A percentile compares a stretch with the other conserved stretches of the same genome.
Evolutionary conservation across 2,797 vertebrate species (phyloP).

Genomic region (Sebastes elongatus): DNA sequence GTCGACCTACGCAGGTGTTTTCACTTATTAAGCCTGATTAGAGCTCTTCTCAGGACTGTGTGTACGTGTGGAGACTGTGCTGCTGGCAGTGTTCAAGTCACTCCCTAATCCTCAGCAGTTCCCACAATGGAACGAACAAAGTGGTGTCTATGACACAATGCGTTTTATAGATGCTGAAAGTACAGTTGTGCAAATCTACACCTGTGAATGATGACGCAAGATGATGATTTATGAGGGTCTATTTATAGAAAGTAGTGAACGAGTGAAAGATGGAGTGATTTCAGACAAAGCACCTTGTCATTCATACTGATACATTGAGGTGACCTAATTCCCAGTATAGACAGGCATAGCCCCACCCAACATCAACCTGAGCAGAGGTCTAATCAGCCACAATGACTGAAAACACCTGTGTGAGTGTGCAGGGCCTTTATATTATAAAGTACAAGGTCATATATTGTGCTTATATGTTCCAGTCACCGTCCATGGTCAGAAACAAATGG

Average conservation of each 20-base stretch:
- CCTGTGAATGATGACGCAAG: not conserved
- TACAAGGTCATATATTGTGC: not conserved
- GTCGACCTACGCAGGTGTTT: constrained; percentile 9
- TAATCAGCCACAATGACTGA: not conserved
- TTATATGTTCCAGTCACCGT: not conserved
- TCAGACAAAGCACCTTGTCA: not conserved
- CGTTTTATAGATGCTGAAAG: not conserved
- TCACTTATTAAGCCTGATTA: not conserved
- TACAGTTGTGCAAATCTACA: not conserved
- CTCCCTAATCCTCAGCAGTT: not conserved
- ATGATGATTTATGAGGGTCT: not conserved
- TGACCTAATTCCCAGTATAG: not conserved
- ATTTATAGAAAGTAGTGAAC: not conserved
- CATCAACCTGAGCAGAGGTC: not conserved
- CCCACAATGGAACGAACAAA: not conserved
- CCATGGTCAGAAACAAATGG: not conserved
- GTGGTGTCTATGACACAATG: not conserved
- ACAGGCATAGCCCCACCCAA: not conserved
- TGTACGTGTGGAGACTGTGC: not conserved
- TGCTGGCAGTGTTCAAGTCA: not conserved
- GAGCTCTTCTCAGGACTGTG: not conserved
- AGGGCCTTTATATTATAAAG: not conserved
- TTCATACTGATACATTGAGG: not conserved
- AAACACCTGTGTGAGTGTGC: not conserved
- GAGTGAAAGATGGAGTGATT: not conserved